phyloP scores from a whole-genome alignment of 2,797 vertebrate genomes.

The Neomorphus geoffroyi region DNA sequence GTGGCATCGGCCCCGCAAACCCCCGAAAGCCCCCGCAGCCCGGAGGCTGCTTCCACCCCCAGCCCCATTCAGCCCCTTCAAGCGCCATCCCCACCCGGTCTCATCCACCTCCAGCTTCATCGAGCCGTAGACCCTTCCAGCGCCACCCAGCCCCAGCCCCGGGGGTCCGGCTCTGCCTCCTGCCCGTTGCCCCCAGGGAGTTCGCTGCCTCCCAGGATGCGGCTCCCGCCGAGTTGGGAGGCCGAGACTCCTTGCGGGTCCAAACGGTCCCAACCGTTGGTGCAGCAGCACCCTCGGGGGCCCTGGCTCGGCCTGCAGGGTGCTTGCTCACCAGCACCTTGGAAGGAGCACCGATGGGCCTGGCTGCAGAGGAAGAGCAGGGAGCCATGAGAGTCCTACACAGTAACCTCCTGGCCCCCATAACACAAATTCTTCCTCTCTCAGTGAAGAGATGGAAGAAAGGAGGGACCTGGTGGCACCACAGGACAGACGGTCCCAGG shows the following conservation, averaged over 20 bases:
- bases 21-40: neutral
- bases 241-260: neutral
- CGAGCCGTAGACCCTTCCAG: too few relatives aligned
- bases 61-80: too few relatives aligned
- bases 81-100: too few relatives aligned
- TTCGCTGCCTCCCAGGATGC: neutral
- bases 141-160: too few relatives aligned
- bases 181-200: neutral
- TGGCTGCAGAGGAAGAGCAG: neutral
- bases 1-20: too few relatives aligned
- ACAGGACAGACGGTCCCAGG: neutral
- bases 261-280: neutral
- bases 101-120: too few relatives aligned
- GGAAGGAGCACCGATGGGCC: neutral
- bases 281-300: neutral
- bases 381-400: rapidly evolving
- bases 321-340: too few relatives aligned
- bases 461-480: neutral
- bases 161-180: neutral
- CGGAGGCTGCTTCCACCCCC: neutral
- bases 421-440: neutral
- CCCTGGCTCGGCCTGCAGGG: neutral
- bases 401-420: neutral
- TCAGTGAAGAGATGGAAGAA: neutral
- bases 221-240: neutral